Base-by-base conservation (phyloP, 1,140 invertebrate genomes). In the Cotesia typhae region DNA sequence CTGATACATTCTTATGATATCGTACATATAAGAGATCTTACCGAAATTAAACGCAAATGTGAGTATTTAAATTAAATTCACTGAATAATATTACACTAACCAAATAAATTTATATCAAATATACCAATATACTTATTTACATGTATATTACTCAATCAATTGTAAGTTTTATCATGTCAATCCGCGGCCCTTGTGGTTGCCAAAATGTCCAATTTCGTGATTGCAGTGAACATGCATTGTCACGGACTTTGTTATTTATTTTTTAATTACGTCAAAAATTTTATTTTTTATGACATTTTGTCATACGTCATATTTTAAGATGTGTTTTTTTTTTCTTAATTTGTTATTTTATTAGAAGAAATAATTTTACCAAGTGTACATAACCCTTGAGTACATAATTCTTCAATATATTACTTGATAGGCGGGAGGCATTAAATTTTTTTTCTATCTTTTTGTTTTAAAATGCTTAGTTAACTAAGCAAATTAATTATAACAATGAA, bases 1-100 rank as follows among this genome's bases (percentile, higher is more conserved):
- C 55, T 68, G 64, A 78, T 79, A 74, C 17, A 66, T 70, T 77
- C 75, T 79, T 81, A 81, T 80, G 76, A 82, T 74, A 79, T 80
- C 76, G 75, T 71, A 78, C 68, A 74, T 55, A 72, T 80, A 79
- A 79, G 60, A 65, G 63, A 64, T 75, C 71, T 65, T 70, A 72
- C 75, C 76, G 72, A 60, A 74, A 66, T 65, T 66, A 72, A 73
- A 74, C 57, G 76, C 74, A 80, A 71, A 65, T 75, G 81, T 81
- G 74, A 81, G 81, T 82, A 81, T 17, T 28, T 12, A 4, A 28
- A 55, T 4, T 47, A 14, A 10, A 37, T 55, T 41, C 57, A 14
- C 4, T 28, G 28, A 12, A 12, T 35, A 51, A 35, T 10, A 38
- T 10, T 60, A 28, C 38, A 67, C 53, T 73, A 38, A 14, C n/a